These are phyloP conservation scores for Zygaena filipendulae DNA, from an alignment of 2,888 invertebrate species.

Conservation along the genomic window DNA sequence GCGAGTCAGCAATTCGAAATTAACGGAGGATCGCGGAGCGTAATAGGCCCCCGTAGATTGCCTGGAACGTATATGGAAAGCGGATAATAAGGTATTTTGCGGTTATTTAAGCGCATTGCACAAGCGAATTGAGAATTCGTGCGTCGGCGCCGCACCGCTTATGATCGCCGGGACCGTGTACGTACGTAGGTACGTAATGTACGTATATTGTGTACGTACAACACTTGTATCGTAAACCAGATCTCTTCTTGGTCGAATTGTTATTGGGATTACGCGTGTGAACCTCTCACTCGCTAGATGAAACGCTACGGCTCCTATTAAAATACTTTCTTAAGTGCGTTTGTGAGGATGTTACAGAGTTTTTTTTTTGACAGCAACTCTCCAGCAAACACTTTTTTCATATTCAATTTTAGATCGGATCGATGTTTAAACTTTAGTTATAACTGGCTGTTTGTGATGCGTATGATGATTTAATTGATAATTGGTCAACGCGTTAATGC, in stretches of 20 bases:
- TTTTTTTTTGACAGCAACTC: too few species aligned
- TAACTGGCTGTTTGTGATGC: too few species aligned
- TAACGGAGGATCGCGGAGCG: constrained; percentile 52
- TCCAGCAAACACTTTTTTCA: too few species aligned
- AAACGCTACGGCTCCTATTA: constrained; percentile 42
- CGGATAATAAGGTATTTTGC: constrained; percentile 66
- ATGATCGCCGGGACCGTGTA: constrained; percentile 39
- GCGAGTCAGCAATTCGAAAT: constrained; percentile 48
- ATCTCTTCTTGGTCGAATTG: constrained; percentile 50
- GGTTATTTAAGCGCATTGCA: constrained; percentile 63
- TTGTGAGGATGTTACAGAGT: too few species aligned
- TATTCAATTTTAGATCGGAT: too few species aligned
- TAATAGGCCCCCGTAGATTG: constrained; percentile 56
- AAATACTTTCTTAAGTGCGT: too few species aligned
- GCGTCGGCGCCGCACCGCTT: constrained; percentile 41
- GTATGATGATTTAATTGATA: too few species aligned
- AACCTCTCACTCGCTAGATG: too few species aligned
- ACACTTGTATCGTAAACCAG: constrained; percentile 43
- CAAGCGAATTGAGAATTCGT: constrained; percentile 63
- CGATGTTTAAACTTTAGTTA: too few species aligned
- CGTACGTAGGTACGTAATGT: too few species aligned
- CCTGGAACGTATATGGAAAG: constrained; percentile 62
- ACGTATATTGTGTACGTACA: neutral
- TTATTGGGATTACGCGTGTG: constrained; percentile 53
- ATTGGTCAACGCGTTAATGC: too few species aligned